Base-by-base conservation (phyloP, 2,113 vertebrate genomes). In the Phrynosoma blainvillii region DNA sequence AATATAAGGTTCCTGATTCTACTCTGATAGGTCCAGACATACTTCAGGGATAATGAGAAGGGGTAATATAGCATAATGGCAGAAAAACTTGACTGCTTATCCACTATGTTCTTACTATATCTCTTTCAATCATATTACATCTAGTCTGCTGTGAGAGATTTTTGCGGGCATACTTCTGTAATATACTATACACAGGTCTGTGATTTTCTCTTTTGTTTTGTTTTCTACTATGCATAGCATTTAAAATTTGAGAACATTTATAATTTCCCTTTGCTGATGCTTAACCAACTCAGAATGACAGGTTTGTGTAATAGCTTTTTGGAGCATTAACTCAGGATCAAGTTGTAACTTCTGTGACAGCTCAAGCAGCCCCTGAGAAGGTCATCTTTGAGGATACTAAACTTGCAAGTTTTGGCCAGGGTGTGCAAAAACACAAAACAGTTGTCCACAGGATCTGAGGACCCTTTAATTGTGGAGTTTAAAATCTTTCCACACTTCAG, bases 241-340 rank as follows among this genome's bases (percentile, higher is more conserved):
- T 20, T 87, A 74, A 65, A 75, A 47, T 71, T 40, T 80, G 76
- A 79, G 65, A 86, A 79, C 9, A 20, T 40, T 52, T 66, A 83
- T 32, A 66, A n/a, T 74, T 88, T 76, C 13, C 21, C 21, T 76
- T 76, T 88, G 56, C 30, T 66, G 59, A 66, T 66, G 79, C 16
- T 82, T 82, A 79, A 74, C 78, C 42, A 79, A 27, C 36, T 32
- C 32, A 86, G n/a, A 71, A 81, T 66, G 18, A 68, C 10, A 52
- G 42, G 16, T 32, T 65, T 65, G 32, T 40, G 23, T 65, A 75
- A 74, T 42, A 62, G 70, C 16, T 78, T 82, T 75, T 21, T 66
- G 56, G 81, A 81, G 52, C n/a, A 10, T 70, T 77, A 87, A 52
- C 52, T 87, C 78, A 74, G 25, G 68, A 87, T 81, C 27, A 10